Evolutionary conservation across 53 echinoderm and acorn worm genomes (phyloP).

Genomic region (Luidia sarsii): DNA sequence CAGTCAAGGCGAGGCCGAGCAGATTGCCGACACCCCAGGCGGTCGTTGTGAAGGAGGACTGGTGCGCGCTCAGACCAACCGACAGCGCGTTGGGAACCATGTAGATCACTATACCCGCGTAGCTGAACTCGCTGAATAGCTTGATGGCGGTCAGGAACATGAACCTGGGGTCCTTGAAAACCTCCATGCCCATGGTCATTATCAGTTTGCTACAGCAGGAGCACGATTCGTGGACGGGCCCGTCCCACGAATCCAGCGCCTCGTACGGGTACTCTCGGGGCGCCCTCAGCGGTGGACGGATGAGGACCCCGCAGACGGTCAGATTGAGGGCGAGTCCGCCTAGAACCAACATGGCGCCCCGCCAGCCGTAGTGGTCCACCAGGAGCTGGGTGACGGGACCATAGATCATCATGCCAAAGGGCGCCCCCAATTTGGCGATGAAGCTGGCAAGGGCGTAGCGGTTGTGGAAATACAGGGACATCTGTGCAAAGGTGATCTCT

Average conservation of each 20-base stretch:
- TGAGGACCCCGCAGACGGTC: slow-evolving; percentile 16
- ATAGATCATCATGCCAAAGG: slow-evolving; percentile 37
- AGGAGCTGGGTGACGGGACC: slow-evolving; percentile 10
- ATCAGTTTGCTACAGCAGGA: slow-evolving; percentile 7
- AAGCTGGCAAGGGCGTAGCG: slow-evolving; percentile 17
- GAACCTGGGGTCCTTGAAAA: slow-evolving; percentile 22
- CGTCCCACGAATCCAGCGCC: too few relatives aligned
- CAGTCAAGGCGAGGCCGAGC: slow-evolving; percentile 1
- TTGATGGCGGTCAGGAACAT: slow-evolving; percentile 12
- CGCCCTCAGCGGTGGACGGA: not conserved
- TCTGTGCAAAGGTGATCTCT: slow-evolving; percentile 16
- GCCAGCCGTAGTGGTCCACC: slow-evolving; percentile 23
- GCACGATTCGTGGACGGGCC: too few relatives aligned
- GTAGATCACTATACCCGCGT: slow-evolving; percentile 19
- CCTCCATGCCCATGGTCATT: not conserved
- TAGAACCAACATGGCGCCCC: slow-evolving; percentile 10
- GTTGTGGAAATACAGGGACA: slow-evolving; percentile 24
- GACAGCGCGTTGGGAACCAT: slow-evolving; percentile 40
- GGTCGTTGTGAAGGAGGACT: slow-evolving; percentile 26
- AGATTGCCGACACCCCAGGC: slow-evolving; percentile 34
- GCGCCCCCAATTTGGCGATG: slow-evolving; percentile 7
- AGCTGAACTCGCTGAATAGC: slow-evolving; percentile 22
- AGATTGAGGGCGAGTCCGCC: slow-evolving; percentile 12
- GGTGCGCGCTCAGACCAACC: not conserved
- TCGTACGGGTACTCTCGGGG: too few relatives aligned